Percentiles rank a stretch among this genome's conserved stretches.
Evolutionary conservation across 2,797 vertebrate species (phyloP).

Genomic region (Chromis chromis): DNA sequence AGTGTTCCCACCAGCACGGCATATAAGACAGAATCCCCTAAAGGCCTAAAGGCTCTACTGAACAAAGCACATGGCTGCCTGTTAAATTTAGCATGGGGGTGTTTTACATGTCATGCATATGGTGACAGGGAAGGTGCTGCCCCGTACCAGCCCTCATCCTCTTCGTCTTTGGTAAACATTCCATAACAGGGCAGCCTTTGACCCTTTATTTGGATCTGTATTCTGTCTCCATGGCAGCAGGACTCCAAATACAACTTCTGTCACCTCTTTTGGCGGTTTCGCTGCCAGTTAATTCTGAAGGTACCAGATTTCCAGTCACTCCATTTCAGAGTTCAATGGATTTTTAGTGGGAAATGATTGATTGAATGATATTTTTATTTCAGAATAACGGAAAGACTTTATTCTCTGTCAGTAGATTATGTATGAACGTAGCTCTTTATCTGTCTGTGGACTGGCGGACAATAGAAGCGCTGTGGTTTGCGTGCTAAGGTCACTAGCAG

Average conservation of each 20-base stretch:
- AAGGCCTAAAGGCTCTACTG: slow-evolving; percentile 22
- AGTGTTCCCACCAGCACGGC: slow-evolving; percentile 60
- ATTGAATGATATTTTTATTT: slow-evolving; percentile 62
- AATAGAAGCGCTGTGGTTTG: slow-evolving; percentile 75
- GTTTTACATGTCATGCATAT: slow-evolving; percentile 59
- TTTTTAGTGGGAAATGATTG: slow-evolving; percentile 31
- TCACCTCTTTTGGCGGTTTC: slow-evolving; percentile 23
- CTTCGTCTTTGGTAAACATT: slow-evolving; percentile 59
- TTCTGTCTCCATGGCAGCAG: slow-evolving; percentile 55
- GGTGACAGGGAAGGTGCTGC: slow-evolving; percentile 48
- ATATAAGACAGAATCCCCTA: slow-evolving; percentile 30
- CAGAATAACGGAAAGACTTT: slow-evolving; percentile 42
- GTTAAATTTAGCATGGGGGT: slow-evolving; percentile 68
- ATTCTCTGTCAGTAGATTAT: slow-evolving; percentile 57
- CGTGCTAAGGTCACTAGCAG: slow-evolving; percentile 80
- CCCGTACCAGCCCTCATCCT: slow-evolving; percentile 35
- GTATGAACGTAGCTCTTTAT: slow-evolving; percentile 67
- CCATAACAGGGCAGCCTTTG: slow-evolving; percentile 57
- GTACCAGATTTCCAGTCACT: neutral
- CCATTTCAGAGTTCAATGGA: neutral
- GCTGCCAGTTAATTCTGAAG: neutral
- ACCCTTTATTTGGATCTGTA: slow-evolving; percentile 65
- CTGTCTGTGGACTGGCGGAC: slow-evolving; percentile 65
- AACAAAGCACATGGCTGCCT: slow-evolving; percentile 33
- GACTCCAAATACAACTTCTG: slow-evolving; percentile 30